Percentiles rank a stretch among this genome's conserved stretches.
Conservation (phyloP, 2,888 invertebrate genomes). For the Volucella zonaria region DNA sequence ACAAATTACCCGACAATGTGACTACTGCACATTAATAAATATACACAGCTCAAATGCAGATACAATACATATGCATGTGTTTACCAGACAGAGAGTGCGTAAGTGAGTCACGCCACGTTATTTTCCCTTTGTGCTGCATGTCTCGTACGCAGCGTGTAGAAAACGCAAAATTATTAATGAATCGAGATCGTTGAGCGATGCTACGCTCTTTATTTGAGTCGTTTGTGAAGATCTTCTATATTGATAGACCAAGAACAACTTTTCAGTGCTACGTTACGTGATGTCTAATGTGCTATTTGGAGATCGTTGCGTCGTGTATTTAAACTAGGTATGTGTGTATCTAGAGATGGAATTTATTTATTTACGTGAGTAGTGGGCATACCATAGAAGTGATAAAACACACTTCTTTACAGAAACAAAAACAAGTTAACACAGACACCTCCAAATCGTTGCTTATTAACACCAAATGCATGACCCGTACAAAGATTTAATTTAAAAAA, state of each 20-base stretch:
- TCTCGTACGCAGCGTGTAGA: conserved; percentile 1
- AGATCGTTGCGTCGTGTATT: conserved; percentile 39
- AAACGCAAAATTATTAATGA: conserved; percentile 64
- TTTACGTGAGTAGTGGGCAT: neutral
- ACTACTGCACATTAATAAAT: conserved; percentile 17
- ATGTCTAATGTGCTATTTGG: conserved; percentile 34
- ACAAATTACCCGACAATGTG: conserved; percentile 65
- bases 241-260: neutral
- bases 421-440: neutral
- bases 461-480: neutral
- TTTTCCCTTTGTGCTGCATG: conserved; percentile 28
- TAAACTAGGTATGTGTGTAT: conserved; percentile 15
- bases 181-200: conserved; percentile 41
- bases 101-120: conserved; percentile 66
- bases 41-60: conserved; percentile 3
- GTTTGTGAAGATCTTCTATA: conserved; percentile 41
- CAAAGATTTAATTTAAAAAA: neutral
- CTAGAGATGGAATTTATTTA: conserved; percentile 47
- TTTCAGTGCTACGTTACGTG: neutral
- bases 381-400: conserved; percentile 31
- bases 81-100: conserved; percentile 52
- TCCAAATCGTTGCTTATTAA: neutral
- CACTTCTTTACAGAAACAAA: conserved; percentile 42
- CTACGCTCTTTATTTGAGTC: conserved; percentile 17
- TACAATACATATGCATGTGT: too few species aligned